phyloP scores from a whole-genome alignment of 2,888 invertebrate genomes.

The Amphiduros pacificus region DNA sequence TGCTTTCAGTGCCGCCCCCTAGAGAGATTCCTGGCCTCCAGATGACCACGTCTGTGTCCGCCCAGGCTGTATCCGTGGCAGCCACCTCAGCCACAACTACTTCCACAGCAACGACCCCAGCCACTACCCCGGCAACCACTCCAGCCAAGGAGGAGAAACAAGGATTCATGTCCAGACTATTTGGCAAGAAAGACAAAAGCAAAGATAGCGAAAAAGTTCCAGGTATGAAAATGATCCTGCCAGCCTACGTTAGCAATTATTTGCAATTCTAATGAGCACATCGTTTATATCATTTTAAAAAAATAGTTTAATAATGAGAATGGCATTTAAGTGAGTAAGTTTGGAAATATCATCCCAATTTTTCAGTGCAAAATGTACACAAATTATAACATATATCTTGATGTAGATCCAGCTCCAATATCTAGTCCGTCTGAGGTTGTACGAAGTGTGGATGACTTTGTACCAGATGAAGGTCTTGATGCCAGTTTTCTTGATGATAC shows the following conservation, averaged over 20 bases:
- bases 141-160: constrained; percentile 38
- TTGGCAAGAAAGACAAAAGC: constrained; percentile 33
- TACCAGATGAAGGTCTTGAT: constrained; percentile 69
- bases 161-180: constrained; percentile 53
- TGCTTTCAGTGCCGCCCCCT: not conserved
- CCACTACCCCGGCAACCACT: constrained; percentile 26
- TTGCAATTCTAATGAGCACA: no score
- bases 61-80: not conserved
- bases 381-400: not conserved
- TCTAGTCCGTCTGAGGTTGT: constrained; percentile 21
- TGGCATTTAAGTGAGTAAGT: no score
- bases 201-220: no score
- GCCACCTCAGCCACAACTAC: not conserved
- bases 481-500: constrained; percentile 53
- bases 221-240: no score
- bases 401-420: not conserved
- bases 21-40: not conserved
- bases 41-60: not conserved
- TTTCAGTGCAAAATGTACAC: not conserved
- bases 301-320: not conserved
- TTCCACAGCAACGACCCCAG: constrained; percentile 23
- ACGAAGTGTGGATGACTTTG: constrained; percentile 72
- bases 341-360: not conserved
- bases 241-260: no score
- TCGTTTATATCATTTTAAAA: no score